A percentile compares a stretch with the other conserved stretches of the same genome.
Conservation (phyloP, 2,888 invertebrate genomes). For the Oscheius onirici region DNA sequence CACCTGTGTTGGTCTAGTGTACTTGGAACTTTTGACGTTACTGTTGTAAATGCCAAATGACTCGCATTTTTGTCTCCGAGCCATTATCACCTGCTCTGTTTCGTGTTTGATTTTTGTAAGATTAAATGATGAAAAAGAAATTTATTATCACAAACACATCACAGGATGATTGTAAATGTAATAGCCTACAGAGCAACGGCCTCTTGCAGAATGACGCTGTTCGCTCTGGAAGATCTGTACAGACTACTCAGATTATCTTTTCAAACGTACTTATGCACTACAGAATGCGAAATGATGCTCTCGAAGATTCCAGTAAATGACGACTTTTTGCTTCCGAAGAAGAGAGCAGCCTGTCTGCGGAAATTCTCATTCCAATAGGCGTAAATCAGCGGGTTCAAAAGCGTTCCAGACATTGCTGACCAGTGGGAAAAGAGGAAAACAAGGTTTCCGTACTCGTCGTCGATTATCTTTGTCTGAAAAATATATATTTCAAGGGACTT, state of each 20-base stretch:
- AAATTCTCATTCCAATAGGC: slow-evolving; percentile 63
- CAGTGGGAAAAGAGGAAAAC: slow-evolving; percentile 86
- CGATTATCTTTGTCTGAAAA: slow-evolving; percentile 2
- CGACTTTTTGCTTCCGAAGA: slow-evolving; percentile 11
- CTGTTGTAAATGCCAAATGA: no score
- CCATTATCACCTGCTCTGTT: neutral
- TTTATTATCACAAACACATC: slow-evolving; percentile 1
- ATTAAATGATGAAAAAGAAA: neutral
- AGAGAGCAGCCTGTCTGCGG: slow-evolving; percentile 40
- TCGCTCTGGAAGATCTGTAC: slow-evolving; percentile 1
- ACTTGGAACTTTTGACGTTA: no score
- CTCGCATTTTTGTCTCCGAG: no score
- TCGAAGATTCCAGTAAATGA: slow-evolving; percentile 19
- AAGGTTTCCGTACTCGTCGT: slow-evolving; percentile 9
- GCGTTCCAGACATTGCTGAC: slow-evolving; percentile 90
- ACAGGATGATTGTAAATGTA: neutral
- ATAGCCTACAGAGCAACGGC: slow-evolving; percentile 5
- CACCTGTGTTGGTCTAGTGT: no score
- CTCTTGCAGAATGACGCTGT: neutral
- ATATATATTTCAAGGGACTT: neutral
- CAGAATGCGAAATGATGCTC: neutral
- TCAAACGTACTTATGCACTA: neutral
- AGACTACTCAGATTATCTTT: neutral
- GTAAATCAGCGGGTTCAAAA: slow-evolving; percentile 83
- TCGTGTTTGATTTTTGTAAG: neutral